Base-by-base conservation (phyloP, 2,113 vertebrate genomes). In the Nicator chloris region DNA sequence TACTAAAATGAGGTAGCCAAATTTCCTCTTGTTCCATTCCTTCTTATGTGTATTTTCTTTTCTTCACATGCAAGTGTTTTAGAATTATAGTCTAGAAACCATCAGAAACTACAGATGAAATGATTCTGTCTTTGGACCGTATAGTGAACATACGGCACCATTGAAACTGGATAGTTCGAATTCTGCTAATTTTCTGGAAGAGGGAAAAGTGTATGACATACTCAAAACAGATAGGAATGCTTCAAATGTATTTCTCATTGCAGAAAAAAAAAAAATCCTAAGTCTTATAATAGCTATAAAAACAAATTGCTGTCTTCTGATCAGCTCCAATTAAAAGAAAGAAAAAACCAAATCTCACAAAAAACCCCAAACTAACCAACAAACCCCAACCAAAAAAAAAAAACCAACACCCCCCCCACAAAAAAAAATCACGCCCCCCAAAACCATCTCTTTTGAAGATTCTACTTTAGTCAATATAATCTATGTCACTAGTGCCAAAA, bases 371-470 rank as follows among this genome's bases (percentile, higher is more conserved):
- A 75, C 5, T 8, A 54, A 73, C 40, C 15, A 63, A 28, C 14
- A 51, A 82, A 61, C 1, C 6, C 19, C 14, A 35, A 31, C 5
- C 39, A 44, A 37, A 2, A 33, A 44, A 73, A 45, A 22, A 35
- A 20, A 5, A 0, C 6, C 9, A 28, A 68, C 24, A 40, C 19
- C 7, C n/a, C n/a, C n/a, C n/a, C n/a, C n/a, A n/a, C n/a, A n/a
- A 44, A 56, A 56, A 56, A 5, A 4, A 13, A 44, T 17, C 57
- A 54, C 14, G 0, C 4, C 4, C 8, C 22, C 8, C 11, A 57
- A 75, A 75, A 39, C 11, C 6, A 44, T 4, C 30, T 88, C 33
- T 42, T 37, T 13, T 16, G 28, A 90, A 79, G 71, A 27, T 13
- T 65, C 19, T 23, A 57, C 27, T 54, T 40, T 51, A 37, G 35